These are phyloP conservation scores for Trachelipus rathkii DNA, from an alignment of 1,140 invertebrate species.

Conservation along the genomic window DNA sequence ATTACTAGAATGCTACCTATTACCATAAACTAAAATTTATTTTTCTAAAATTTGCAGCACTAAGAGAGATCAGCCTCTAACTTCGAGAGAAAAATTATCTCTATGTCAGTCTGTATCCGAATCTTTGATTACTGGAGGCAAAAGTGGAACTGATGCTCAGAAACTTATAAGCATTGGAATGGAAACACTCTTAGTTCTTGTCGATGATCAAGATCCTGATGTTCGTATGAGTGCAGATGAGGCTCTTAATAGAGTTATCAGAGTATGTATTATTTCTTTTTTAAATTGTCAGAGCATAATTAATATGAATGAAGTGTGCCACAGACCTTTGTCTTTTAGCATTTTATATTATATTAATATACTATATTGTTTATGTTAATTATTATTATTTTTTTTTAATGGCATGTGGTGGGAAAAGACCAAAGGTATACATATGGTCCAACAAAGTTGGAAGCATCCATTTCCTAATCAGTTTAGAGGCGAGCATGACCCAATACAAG, in stretches of 20 bases:
- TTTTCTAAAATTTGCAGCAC: neutral
- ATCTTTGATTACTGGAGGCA: neutral
- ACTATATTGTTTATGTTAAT: no score
- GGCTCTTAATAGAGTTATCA: constrained; percentile 71
- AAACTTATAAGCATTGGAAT: constrained; percentile 65
- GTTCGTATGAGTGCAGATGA: constrained; percentile 73
- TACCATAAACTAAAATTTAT: neutral
- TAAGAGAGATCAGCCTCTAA: neutral
- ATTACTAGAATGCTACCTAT: neutral
- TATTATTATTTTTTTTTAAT: no score
- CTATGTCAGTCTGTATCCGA: constrained; percentile 1
- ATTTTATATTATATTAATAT: no score
- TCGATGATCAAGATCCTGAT: constrained; percentile 72
- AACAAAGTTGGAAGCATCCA: no score
- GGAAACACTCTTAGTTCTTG: constrained; percentile 65
- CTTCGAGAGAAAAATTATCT: neutral
- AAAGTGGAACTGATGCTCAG: neutral
- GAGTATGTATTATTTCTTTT: constrained; percentile 54
- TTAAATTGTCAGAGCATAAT: no score
- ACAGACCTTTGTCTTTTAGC: no score
- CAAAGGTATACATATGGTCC: no score
- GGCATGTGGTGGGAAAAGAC: no score
- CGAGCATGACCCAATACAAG: no score
- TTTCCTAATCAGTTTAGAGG: no score
- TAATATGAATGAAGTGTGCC: no score